These are phyloP conservation scores for Ceratothoa steindachneri DNA, from an alignment of 2,888 invertebrate genomes.

Conservation along the genomic window DNA sequence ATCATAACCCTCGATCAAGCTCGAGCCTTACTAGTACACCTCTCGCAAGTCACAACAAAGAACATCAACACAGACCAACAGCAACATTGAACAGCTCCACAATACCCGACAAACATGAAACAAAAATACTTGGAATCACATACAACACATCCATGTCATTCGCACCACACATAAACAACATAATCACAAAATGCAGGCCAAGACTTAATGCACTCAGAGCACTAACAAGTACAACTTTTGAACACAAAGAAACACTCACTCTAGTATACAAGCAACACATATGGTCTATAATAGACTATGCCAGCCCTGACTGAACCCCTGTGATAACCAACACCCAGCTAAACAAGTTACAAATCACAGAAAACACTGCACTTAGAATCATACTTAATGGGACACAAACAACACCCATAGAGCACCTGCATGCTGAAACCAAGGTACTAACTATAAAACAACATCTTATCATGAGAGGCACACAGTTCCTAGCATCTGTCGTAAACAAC, in stretches of 20 bases:
- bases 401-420: not conserved
- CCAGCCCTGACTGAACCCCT: not conserved
- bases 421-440: not conserved
- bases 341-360: not conserved
- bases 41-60: not conserved
- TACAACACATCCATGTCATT: not conserved
- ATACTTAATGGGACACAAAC: not conserved
- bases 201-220: not conserved
- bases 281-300: not conserved
- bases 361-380: not conserved
- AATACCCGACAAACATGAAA: not conserved
- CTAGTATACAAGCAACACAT: not conserved
- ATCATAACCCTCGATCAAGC: no score
- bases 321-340: not conserved
- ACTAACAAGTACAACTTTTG: not conserved
- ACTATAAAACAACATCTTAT: not conserved
- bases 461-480: not conserved
- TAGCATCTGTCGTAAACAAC: not conserved
- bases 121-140: slow-evolving; percentile 8
- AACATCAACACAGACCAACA: not conserved
- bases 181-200: not conserved
- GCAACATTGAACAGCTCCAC: not conserved
- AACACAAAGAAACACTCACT: not conserved
- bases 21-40: no score
- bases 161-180: not conserved